Percentiles rank a stretch among this genome's conserved stretches.
phyloP scores from a whole-genome alignment of 2,113 vertebrate genomes.

The Perca schrenkii region DNA sequence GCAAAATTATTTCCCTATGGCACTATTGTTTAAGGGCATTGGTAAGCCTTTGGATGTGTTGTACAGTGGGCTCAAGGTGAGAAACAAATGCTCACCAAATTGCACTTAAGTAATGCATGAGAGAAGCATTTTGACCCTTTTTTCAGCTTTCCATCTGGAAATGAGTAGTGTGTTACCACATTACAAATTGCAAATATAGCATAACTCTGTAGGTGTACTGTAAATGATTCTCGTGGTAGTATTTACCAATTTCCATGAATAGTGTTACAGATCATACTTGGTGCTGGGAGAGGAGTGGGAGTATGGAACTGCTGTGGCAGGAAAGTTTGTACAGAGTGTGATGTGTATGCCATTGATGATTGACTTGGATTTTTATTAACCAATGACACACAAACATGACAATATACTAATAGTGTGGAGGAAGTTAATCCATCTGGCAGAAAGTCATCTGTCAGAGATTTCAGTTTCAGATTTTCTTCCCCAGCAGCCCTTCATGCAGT shows the following conservation, averaged over 20 bases:
- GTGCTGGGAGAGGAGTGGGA: slow-evolving; percentile 4
- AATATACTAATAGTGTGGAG: neutral
- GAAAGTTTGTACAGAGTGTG: neutral
- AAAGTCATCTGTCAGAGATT: neutral
- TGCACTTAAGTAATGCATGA: slow-evolving; percentile 1
- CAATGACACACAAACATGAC: neutral
- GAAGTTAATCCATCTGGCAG: slow-evolving; percentile 12
- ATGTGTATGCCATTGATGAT: neutral
- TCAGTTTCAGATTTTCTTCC: neutral
- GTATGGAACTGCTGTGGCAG: neutral
- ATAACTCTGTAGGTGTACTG: neutral
- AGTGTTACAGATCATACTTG: neutral
- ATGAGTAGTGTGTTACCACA: neutral
- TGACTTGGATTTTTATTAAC: slow-evolving; percentile 13
- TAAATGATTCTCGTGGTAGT: slow-evolving; percentile 10
- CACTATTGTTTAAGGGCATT: neutral
- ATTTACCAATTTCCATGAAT: slow-evolving; percentile 7
- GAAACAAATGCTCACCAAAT: slow-evolving; percentile 10
- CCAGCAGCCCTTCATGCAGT: neutral
- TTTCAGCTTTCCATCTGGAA: slow-evolving; percentile 35
- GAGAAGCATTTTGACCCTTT: slow-evolving; percentile 15
- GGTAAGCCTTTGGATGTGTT: neutral
- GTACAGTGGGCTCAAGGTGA: neutral
- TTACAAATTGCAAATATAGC: neutral
- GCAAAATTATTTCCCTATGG: neutral